Conservation (phyloP, 1,140 invertebrate species). For the Bombus terrestris region DNA sequence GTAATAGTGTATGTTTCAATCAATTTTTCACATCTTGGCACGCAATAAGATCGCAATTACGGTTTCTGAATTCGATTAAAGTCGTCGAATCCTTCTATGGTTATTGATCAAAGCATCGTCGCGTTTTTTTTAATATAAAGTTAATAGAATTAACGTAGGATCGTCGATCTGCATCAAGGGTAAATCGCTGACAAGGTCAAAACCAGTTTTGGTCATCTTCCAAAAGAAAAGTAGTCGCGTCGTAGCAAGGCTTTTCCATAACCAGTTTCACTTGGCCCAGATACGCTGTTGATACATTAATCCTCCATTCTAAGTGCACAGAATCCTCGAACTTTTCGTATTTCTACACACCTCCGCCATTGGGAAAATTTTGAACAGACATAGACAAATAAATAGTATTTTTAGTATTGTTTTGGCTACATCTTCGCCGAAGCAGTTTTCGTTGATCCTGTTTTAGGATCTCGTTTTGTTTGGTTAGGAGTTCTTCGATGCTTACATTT, state of each 20-base stretch:
- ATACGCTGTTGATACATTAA: slow-evolving; percentile 47
- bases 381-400: not conserved
- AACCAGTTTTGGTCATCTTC: slow-evolving; percentile 65
- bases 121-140: not conserved
- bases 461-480: too few species aligned
- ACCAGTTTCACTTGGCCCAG: slow-evolving; percentile 68
- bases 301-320: slow-evolving; percentile 13
- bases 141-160: slow-evolving; percentile 48
- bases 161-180: slow-evolving; percentile 44
- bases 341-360: not conserved
- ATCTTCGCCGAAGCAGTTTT: too few species aligned
- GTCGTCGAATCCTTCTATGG: not conserved
- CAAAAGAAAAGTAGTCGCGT: slow-evolving; percentile 60
- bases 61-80: not conserved
- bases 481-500: too few species aligned
- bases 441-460: too few species aligned
- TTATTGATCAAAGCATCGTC: slow-evolving; percentile 6
- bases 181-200: slow-evolving; percentile 46
- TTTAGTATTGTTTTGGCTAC: not conserved
- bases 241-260: slow-evolving; percentile 63
- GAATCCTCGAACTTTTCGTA: slow-evolving; percentile 15
- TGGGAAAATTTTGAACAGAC: not conserved
- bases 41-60: not conserved
- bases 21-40: not conserved
- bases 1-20: not conserved